Evolutionary conservation across 2,797 vertebrate genomes (phyloP).

Genomic region (Lagocephalus sceleratus): DNA sequence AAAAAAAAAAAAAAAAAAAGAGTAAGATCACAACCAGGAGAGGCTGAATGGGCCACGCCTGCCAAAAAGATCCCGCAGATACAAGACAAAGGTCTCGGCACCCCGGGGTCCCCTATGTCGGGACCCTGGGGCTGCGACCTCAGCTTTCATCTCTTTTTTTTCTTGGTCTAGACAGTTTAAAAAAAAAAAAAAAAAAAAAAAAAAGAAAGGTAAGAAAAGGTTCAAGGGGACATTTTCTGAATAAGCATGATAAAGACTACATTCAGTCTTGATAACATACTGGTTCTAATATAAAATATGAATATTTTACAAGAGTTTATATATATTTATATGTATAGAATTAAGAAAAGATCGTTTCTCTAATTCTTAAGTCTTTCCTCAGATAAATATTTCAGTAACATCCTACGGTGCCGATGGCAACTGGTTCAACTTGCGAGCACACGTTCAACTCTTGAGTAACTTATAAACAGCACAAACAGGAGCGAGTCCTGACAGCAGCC

Average conservation of each 20-base stretch:
- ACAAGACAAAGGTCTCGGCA: slow-evolving; percentile 20
- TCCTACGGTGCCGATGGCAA: slow-evolving; percentile 62
- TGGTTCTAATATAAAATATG: slow-evolving; percentile 83
- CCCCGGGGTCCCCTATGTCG: slow-evolving; percentile 2
- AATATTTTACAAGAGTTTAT: slow-evolving; percentile 80
- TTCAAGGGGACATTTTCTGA: slow-evolving; percentile 54
- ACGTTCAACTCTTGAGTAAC: slow-evolving; percentile 45
- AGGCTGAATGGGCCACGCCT: slow-evolving; percentile 41
- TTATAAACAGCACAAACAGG: slow-evolving; percentile 53
- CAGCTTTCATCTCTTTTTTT: slow-evolving; percentile 64
- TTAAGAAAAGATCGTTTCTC: slow-evolving; percentile 72
- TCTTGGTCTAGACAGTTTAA: slow-evolving; percentile 80
- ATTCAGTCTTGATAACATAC: slow-evolving; percentile 83
- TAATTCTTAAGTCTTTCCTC: slow-evolving; percentile 76
- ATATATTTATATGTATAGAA: slow-evolving; percentile 77
- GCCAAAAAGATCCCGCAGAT: slow-evolving; percentile 33
- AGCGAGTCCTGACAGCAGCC: slow-evolving; percentile 53
- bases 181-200: slow-evolving; percentile 59
- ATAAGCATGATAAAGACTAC: slow-evolving; percentile 84
- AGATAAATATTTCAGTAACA: slow-evolving; percentile 83
- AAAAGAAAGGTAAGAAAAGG: slow-evolving; percentile 68
- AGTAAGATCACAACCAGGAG: slow-evolving; percentile 60
- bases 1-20: slow-evolving; percentile 17
- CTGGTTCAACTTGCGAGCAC: slow-evolving; percentile 61
- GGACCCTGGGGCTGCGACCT: slow-evolving; percentile 48